A percentile compares a stretch with the other conserved stretches of the same genome.
These are phyloP conservation scores for Drosophila neotestacea DNA, from an alignment of 2,888 invertebrate species.

Conservation along the genomic window DNA sequence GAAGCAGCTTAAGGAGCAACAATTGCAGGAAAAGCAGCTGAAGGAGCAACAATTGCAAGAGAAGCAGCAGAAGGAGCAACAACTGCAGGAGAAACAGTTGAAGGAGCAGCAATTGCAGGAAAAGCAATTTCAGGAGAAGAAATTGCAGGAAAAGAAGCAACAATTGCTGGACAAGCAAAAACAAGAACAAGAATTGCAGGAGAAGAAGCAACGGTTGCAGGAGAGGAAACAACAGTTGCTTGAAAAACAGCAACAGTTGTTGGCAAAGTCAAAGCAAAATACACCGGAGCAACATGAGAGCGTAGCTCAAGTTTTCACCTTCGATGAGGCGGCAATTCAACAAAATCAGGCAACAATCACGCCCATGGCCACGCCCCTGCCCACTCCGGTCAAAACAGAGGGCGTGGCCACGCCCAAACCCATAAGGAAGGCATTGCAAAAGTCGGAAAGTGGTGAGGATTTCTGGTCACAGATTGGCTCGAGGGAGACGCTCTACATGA, in stretches of 20 bases:
- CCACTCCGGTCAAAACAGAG: constrained; percentile 39
- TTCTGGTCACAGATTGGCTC: constrained; percentile 89
- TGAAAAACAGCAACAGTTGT: constrained; percentile 1
- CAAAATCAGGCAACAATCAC: constrained; percentile 29
- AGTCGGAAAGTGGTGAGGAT: constrained; percentile 85
- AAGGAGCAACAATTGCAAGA: neutral
- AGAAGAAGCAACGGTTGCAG: constrained; percentile 26
- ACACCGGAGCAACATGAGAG: constrained; percentile 43
- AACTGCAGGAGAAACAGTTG: neutral
- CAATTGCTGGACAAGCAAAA: constrained; percentile 1
- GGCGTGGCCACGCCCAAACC: constrained; percentile 78
- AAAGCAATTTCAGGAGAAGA: neutral
- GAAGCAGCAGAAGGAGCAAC: neutral
- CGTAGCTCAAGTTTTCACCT: constrained; percentile 73
- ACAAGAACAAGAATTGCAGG: constrained; percentile 24
- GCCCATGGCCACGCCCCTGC: constrained; percentile 6
- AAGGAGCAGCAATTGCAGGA: neutral
- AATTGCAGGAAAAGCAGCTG: neutral
- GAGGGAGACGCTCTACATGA: constrained; percentile 88
- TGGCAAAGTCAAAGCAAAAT: neutral
- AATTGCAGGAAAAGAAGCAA: constrained; percentile 14
- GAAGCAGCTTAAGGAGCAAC: neutral
- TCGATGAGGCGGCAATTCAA: constrained; percentile 56
- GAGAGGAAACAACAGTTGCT: neutral
- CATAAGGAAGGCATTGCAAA: constrained; percentile 72